phyloP scores from a whole-genome alignment of 2,888 invertebrate genomes.

The Drosophila recens region DNA sequence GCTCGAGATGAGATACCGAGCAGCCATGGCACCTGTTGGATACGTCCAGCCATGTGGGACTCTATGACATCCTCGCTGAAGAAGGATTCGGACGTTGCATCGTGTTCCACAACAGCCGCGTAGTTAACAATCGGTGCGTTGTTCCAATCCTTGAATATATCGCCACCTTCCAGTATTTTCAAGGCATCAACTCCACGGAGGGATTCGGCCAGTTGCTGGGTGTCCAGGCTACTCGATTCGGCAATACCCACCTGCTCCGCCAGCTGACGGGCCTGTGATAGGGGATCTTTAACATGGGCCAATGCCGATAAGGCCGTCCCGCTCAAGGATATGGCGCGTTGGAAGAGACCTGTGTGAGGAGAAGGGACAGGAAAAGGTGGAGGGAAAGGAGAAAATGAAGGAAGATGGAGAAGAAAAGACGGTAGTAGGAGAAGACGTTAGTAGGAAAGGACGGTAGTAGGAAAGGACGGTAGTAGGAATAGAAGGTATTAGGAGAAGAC shows the following conservation, averaged over 20 bases:
- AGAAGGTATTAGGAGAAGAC: too few species aligned
- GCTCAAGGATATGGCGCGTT: constrained; percentile 85
- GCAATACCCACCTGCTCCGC: constrained; percentile 83
- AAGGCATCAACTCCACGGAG: constrained; percentile 83
- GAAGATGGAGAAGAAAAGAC: too few species aligned
- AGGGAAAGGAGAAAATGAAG: too few species aligned
- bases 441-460: too few species aligned
- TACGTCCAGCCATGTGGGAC: constrained; percentile 79
- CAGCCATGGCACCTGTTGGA: constrained; percentile 85
- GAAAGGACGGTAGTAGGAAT: too few species aligned
- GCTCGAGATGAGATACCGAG: constrained; percentile 83
- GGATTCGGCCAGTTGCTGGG: constrained; percentile 80
- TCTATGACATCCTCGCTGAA: constrained; percentile 84
- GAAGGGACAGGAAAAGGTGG: constrained; percentile 7
- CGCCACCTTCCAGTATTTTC: constrained; percentile 80
- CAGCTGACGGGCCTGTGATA: constrained; percentile 75
- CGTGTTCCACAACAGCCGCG: constrained; percentile 84
- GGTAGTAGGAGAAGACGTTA: too few species aligned
- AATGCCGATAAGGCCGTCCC: constrained; percentile 83
- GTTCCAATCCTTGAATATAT: constrained; percentile 85
- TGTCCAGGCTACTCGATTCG: constrained; percentile 54
- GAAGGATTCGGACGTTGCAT: constrained; percentile 83
- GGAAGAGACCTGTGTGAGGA: constrained; percentile 80
- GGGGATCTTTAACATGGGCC: constrained; percentile 56
- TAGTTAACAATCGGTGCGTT: constrained; percentile 84